Base-by-base conservation (phyloP, 1,140 invertebrate genomes). In the Xylocopa sonorina region DNA sequence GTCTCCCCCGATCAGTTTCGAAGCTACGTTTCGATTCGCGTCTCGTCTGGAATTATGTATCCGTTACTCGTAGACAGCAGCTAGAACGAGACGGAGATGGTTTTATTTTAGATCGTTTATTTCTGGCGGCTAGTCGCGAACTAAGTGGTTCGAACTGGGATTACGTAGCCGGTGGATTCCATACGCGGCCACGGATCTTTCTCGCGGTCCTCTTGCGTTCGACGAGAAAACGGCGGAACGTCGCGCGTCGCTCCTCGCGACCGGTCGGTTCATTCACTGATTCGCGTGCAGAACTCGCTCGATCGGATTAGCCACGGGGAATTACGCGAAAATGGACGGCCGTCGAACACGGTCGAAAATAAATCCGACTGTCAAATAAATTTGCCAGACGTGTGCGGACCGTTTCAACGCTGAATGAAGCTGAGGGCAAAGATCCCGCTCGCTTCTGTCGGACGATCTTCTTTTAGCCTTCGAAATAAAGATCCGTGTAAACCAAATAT, bases 31-130 rank as follows among this genome's bases (percentile, higher is more conserved):
- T 14, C 53, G n/a, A n/a, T 51, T n/a, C 21, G 12, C 10, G 48
- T 24, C 18, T 46, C 21, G 32, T 53, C n/a, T 27, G 9, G 3
- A 21, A 7, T 27, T 18, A 16, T 18, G 21, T 14, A n/a, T 3
- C n/a, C 6, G 7, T 64, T 18, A 29, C 21, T 18, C 32, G 46
- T n/a, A 34, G 6, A 48, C 21, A 48, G 7, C 12, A 50, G 38
- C 16, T 16, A 69, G 41, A 72, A 41, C n/a, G 66, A 71, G 66
- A 32, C 55, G 63, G 48, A 77, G 48, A 48, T 32, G 80, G 60
- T 81, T 87, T 87, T 88, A 88, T 88, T 88, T 87, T 79, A 6
- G 76, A 81, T 72, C 78, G 81, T 87, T 88, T 88, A 85, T 85
- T 87, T 87, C 73, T 38, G 64, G 55, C 82, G 27, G 38, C 24